Conservation (phyloP, 2,113 vertebrate species). For the Sturnus vulgaris region DNA sequence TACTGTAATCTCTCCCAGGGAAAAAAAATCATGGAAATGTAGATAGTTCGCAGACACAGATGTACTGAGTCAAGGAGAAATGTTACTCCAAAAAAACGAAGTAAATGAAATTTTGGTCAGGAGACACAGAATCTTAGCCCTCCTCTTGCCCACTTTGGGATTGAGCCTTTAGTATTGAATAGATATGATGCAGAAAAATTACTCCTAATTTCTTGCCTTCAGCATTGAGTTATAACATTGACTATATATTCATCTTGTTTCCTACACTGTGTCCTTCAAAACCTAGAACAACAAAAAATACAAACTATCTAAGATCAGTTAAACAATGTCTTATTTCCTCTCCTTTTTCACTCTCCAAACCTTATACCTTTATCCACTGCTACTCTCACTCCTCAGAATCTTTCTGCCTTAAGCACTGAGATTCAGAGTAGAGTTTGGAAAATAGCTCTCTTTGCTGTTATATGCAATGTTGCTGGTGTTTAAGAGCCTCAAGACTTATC, state of each 20-base stretch:
- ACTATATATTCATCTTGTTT: not conserved
- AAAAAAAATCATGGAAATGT: not conserved
- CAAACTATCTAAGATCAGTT: not conserved
- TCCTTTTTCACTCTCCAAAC: not conserved
- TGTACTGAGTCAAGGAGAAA: not conserved
- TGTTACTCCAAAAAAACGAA: not conserved
- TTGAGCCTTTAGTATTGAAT: not conserved
- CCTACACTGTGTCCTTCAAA: not conserved
- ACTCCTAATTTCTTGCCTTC: not conserved
- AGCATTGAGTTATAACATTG: not conserved
- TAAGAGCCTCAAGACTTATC: not conserved
- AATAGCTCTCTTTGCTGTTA: not conserved
- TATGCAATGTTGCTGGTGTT: not conserved
- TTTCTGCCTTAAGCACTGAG: not conserved
- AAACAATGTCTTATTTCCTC: not conserved
- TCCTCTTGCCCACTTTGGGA: not conserved
- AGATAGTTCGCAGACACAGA: not conserved
- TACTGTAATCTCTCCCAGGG: not conserved
- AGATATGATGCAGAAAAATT: not conserved
- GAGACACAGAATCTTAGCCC: not conserved
- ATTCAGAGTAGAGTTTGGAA: not conserved
- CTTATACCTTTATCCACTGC: not conserved
- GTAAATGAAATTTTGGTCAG: not conserved
- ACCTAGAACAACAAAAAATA: not conserved
- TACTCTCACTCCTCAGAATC: not conserved